Percentiles rank a stretch among this genome's conserved stretches.
Conservation (phyloP, 2,113 vertebrate genomes). For the Erpornis zantholeuca region DNA sequence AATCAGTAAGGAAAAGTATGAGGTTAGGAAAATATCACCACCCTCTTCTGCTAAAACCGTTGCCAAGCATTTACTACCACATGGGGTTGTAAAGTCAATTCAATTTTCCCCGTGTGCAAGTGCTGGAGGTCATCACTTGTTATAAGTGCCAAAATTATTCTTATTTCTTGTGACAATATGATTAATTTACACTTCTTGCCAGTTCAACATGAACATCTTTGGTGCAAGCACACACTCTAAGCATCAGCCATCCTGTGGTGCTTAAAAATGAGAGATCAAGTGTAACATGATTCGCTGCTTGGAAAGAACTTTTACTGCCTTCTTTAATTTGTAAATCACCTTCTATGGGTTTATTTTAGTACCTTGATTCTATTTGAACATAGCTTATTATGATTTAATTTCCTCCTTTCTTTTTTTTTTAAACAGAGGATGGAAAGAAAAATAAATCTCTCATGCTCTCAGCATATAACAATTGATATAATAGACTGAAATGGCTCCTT, state of each 20-base stretch:
- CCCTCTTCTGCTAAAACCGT: not conserved
- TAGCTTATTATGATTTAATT: conserved; percentile 57
- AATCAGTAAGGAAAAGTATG: not conserved
- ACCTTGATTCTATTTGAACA: conserved; percentile 44
- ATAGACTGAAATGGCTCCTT: conserved; percentile 54
- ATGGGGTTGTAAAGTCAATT: not conserved
- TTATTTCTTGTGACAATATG: not conserved
- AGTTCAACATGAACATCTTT: not conserved
- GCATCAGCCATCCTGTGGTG: not conserved
- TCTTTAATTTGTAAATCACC: conserved; percentile 24
- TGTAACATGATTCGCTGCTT: not conserved
- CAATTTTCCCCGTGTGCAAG: not conserved
- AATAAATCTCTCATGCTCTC: conserved; percentile 53
- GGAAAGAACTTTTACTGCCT: conserved; percentile 10
- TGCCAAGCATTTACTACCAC: not conserved
- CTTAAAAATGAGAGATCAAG: not conserved
- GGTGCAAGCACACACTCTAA: not conserved
- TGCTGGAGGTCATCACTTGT: not conserved
- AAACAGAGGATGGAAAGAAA: conserved; percentile 47
- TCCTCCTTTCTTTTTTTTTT: conserved; percentile 50
- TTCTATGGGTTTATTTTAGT: conserved; percentile 58
- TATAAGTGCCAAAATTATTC: not conserved
- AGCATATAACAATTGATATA: conserved; percentile 42
- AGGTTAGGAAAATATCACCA: not conserved
- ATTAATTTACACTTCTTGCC: not conserved